phyloP scores from a whole-genome alignment of 2,888 invertebrate species.

The Drosophila tanythrix region DNA sequence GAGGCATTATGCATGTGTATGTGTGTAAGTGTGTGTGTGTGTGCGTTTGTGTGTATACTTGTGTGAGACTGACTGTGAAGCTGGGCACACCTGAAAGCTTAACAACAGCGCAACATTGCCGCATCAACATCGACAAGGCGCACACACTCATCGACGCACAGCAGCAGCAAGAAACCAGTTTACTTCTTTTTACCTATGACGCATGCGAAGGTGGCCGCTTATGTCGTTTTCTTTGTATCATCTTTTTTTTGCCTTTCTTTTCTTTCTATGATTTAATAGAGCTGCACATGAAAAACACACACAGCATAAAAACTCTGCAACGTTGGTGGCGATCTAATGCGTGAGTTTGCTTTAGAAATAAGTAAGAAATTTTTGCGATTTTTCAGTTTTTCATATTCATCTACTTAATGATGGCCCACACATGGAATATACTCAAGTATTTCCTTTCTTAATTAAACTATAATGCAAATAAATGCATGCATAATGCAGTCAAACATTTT shows the following conservation, averaged over 20 bases:
- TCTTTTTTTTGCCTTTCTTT: slow-evolving; percentile 16
- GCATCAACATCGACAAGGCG: slow-evolving; percentile 44
- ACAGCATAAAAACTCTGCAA: neutral
- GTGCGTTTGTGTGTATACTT: slow-evolving; percentile 12
- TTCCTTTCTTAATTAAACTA: neutral
- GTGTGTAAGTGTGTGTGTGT: neutral
- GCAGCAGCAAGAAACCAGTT: slow-evolving; percentile 55
- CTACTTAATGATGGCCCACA: neutral
- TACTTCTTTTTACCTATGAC: slow-evolving; percentile 65
- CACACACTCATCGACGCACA: neutral
- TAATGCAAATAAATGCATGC: slow-evolving; percentile 2
- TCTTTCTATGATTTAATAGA: slow-evolving; percentile 42
- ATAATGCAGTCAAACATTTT: neutral
- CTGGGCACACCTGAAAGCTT: slow-evolving; percentile 68
- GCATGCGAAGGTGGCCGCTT: slow-evolving; percentile 53
- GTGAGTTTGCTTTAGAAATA: neutral
- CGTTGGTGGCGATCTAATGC: slow-evolving; percentile 11
- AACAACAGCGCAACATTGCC: slow-evolving; percentile 76
- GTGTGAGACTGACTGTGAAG: slow-evolving; percentile 24
- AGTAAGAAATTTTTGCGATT: neutral
- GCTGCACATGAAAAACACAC: slow-evolving; percentile 9
- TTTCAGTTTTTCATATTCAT: neutral
- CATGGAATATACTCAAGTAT: neutral
- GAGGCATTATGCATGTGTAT: neutral
- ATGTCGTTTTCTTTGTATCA: slow-evolving; percentile 18